Percentiles rank a stretch among this genome's conserved stretches.
Conservation (phyloP, 2,797 vertebrate genomes). For the Myripristis jacobus region DNA sequence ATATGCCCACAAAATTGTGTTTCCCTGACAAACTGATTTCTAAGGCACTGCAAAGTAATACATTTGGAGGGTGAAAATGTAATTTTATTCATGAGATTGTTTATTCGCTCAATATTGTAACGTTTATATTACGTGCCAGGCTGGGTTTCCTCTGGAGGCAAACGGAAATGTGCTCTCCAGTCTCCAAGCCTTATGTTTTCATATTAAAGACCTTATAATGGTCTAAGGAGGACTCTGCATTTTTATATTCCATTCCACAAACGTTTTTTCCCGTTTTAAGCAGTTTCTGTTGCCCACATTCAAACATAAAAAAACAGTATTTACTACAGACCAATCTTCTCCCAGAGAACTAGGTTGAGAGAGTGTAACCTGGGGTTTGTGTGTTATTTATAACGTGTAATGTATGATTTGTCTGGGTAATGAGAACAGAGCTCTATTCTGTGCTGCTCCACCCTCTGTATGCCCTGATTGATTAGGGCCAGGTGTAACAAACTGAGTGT, state of each 20-base stretch:
- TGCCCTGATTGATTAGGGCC: conserved; percentile 82
- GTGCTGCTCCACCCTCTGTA: conserved; percentile 73
- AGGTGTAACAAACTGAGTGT: conserved; percentile 74
- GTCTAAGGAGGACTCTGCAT: conserved; percentile 41
- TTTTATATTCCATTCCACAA: conserved; percentile 52
- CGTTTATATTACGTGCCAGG: conserved; percentile 69
- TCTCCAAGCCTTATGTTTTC: conserved; percentile 64
- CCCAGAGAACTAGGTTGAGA: conserved; percentile 37
- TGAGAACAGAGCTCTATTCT: conserved; percentile 79
- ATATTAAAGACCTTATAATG: conserved; percentile 64
- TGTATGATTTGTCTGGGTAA: conserved; percentile 82
- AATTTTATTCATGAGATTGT: conserved; percentile 80
- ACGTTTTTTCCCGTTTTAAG: conserved; percentile 41
- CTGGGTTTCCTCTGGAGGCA: conserved; percentile 61
- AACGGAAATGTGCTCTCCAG: conserved; percentile 51
- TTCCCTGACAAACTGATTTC: conserved; percentile 72
- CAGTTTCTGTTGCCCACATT: conserved; percentile 49
- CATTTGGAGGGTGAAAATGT: conserved; percentile 70
- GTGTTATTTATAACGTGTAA: conserved; percentile 74
- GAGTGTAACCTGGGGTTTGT: conserved; percentile 48
- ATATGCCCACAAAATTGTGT: conserved; percentile 62
- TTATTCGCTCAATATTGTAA: conserved; percentile 66
- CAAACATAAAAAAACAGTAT: conserved; percentile 68
- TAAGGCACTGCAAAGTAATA: conserved; percentile 57
- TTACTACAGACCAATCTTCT: conserved; percentile 47